These are phyloP conservation scores for Druon quercuslanigerum DNA, from an alignment of 1,140 invertebrate genomes.

Conservation along the genomic window DNA sequence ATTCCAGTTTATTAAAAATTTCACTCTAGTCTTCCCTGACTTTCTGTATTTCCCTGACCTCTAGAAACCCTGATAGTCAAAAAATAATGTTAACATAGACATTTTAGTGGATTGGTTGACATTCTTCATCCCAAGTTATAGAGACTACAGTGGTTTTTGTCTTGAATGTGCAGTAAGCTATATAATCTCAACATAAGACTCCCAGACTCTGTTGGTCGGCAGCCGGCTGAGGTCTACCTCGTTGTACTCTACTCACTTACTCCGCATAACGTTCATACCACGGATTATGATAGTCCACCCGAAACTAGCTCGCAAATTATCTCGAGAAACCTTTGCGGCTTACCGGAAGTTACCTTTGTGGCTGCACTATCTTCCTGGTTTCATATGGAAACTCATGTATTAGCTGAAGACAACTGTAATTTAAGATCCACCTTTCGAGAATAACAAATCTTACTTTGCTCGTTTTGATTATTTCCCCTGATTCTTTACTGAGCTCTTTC, in stretches of 20 bases:
- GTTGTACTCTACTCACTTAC: conserved; percentile 46
- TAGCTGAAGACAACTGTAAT: no score
- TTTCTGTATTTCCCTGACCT: no score
- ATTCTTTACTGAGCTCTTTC: conserved; percentile 34
- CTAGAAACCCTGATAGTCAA: background rate
- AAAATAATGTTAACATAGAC: background rate
- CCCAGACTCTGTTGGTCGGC: conserved; percentile 43
- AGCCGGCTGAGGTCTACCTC: conserved; percentile 32
- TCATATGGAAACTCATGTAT: background rate
- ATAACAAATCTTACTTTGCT: conserved; percentile 19
- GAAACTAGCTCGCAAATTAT: conserved; percentile 71
- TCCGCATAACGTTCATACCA: conserved; percentile 62
- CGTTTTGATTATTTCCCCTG: conserved; percentile 32
- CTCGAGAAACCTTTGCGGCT: conserved; percentile 68
- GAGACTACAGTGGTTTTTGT: conserved; percentile 57
- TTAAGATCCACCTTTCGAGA: background rate
- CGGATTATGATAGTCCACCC: conserved; percentile 66
- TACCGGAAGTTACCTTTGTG: conserved; percentile 62
- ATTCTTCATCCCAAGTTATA: background rate
- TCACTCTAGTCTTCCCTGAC: no score
- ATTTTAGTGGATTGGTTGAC: background rate
- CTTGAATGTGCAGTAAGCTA: conserved; percentile 60
- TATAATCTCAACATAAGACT: conserved; percentile 70
- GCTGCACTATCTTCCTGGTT: conserved; percentile 26
- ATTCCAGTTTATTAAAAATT: no score